phyloP scores from a whole-genome alignment of 2,797 vertebrate species.

The Esox masquinongy region DNA sequence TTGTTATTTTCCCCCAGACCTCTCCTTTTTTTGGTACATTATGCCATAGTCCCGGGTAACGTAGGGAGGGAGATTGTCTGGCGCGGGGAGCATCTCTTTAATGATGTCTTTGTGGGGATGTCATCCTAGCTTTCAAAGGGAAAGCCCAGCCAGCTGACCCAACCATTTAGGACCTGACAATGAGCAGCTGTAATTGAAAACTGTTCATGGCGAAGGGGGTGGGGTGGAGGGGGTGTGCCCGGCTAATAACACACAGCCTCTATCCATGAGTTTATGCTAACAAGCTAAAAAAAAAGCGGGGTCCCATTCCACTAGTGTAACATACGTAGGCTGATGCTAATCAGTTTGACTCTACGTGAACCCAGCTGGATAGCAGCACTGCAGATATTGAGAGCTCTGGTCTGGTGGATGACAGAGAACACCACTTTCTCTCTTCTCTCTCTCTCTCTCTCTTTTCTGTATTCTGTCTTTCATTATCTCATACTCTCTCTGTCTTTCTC shows the following conservation, averaged over 20 bases:
- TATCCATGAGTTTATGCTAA: constrained; percentile 57
- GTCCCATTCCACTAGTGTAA: constrained; percentile 44
- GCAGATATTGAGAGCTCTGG: constrained; percentile 57
- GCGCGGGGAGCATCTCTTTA: constrained; percentile 58
- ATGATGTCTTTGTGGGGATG: constrained; percentile 70
- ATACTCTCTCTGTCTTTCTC: neutral
- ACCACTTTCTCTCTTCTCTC: constrained; percentile 24
- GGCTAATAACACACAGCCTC: constrained; percentile 20
- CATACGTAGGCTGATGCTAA: constrained; percentile 45
- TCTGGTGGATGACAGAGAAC: constrained; percentile 46
- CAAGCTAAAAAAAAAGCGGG: constrained; percentile 46
- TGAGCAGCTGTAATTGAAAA: constrained; percentile 74
- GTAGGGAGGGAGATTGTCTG: constrained; percentile 54
- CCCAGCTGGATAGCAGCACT: neutral
- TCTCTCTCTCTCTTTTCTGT: neutral
- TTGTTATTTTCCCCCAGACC: constrained; percentile 56
- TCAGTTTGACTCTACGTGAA: constrained; percentile 32
- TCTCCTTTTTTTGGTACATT: constrained; percentile 46
- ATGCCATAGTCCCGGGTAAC: constrained; percentile 52
- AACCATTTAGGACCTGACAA: constrained; percentile 70
- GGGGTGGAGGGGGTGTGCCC: neutral
- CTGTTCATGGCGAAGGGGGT: constrained; percentile 46
- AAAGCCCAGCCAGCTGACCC: constrained; percentile 70
- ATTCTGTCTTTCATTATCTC: no score
- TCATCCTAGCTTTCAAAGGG: constrained; percentile 66